Conservation (phyloP, 2,113 vertebrate species). For the Phrynocephalus versicolor region DNA sequence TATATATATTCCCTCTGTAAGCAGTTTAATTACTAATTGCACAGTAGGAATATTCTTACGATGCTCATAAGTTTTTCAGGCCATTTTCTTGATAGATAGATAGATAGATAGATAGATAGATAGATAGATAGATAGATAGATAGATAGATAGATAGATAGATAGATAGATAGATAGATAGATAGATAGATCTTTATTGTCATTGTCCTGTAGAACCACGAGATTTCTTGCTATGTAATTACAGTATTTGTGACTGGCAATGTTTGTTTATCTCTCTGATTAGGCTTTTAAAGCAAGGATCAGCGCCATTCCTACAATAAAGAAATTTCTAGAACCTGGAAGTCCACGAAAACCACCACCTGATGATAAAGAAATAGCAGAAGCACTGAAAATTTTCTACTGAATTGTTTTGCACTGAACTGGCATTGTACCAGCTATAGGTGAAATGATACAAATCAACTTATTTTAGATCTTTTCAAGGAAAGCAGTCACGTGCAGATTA, state of each 20-base stretch:
- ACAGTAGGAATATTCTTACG: not conserved
- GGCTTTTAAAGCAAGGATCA: slow-evolving; percentile 82
- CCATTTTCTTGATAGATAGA: too few relatives aligned
- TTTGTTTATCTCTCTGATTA: slow-evolving; percentile 53
- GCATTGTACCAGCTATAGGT: not conserved
- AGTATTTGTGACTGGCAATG: not conserved
- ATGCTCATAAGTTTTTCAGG: not conserved
- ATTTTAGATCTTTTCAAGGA: not conserved
- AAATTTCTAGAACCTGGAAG: slow-evolving; percentile 86
- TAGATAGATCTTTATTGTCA: too few relatives aligned
- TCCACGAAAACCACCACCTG: slow-evolving; percentile 75
- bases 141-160: too few relatives aligned
- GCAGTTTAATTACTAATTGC: too few relatives aligned
- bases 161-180: too few relatives aligned
- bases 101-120: too few relatives aligned
- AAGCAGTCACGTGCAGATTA: not conserved
- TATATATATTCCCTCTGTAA: too few relatives aligned
- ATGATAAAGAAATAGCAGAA: slow-evolving; percentile 63
- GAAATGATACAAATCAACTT: not conserved
- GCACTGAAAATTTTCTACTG: slow-evolving; percentile 67
- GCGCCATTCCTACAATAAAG: slow-evolving; percentile 70
- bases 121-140: too few relatives aligned
- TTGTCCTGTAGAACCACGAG: too few relatives aligned
- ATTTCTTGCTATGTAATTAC: not conserved
- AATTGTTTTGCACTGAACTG: slow-evolving; percentile 5